phyloP scores from a whole-genome alignment of 2,888 invertebrate species.

The Lysandra bellargus region DNA sequence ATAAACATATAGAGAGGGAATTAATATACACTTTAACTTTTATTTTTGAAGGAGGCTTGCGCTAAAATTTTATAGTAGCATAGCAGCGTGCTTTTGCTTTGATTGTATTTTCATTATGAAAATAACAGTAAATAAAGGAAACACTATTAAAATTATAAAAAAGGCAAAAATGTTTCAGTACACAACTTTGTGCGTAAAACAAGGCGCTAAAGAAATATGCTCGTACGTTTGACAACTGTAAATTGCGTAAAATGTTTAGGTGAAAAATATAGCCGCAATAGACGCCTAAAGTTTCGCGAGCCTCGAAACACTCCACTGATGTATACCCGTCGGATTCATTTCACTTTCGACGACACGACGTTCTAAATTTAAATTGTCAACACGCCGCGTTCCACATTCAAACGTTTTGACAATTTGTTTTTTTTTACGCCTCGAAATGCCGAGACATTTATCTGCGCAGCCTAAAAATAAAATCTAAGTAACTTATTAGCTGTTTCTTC shows the following conservation, averaged over 20 bases:
- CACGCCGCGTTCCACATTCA: constrained; percentile 10
- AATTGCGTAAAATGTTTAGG: constrained; percentile 5
- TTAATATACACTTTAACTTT: not conserved
- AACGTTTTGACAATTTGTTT: constrained; percentile 26
- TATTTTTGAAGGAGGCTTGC: too few relatives aligned
- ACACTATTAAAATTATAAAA: not conserved
- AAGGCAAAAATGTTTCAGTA: not conserved
- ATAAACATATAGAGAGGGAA: not conserved
- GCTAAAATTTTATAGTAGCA: too few relatives aligned
- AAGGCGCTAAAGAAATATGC: not conserved
- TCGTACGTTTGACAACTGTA: constrained; percentile 13
- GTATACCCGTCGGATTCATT: constrained; percentile 11
- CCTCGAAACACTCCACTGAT: constrained; percentile 21
- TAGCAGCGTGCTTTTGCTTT: too few relatives aligned
- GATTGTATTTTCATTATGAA: too few relatives aligned
- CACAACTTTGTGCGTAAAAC: not conserved
- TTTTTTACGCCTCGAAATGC: not conserved
- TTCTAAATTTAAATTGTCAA: constrained; percentile 28
- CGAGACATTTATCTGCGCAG: not conserved
- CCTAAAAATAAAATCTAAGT: not conserved
- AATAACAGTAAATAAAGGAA: too few relatives aligned
- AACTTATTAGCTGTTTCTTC: not conserved
- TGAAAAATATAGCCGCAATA: constrained; percentile 2
- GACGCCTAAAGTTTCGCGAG: constrained; percentile 18
- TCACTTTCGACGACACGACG: constrained; percentile 26